These are phyloP conservation scores for Chrysolina americana DNA, from an alignment of 2,888 invertebrate genomes.

Conservation along the genomic window DNA sequence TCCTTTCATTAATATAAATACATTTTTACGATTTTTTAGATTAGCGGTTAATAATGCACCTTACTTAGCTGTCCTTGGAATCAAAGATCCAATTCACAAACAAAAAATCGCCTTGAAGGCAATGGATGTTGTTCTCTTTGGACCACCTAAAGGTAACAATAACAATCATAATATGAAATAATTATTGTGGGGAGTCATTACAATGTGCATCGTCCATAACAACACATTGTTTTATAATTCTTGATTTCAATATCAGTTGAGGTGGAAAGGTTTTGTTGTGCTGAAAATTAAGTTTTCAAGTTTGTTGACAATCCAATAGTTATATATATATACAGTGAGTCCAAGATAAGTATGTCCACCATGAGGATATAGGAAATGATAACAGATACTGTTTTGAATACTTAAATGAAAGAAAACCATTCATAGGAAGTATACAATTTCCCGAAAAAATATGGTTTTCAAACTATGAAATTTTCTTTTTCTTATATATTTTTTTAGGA, in stretches of 20 bases:
- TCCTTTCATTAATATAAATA: not conserved
- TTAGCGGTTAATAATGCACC: slow-evolving; percentile 96
- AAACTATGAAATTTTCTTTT: too few relatives aligned
- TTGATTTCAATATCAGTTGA: not conserved
- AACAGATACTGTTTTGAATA: not conserved
- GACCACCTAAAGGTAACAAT: slow-evolving; percentile 91
- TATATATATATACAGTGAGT: too few relatives aligned
- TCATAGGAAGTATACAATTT: too few relatives aligned
- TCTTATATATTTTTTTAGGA: too few relatives aligned
- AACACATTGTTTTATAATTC: slow-evolving; percentile 16
- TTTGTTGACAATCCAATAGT: too few relatives aligned
- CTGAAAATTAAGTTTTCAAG: too few relatives aligned
- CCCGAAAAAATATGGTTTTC: too few relatives aligned
- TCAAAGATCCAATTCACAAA: slow-evolving; percentile 98
- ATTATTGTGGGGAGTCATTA: slow-evolving; percentile 11
- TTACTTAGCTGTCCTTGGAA: slow-evolving; percentile 90
- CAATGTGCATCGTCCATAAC: slow-evolving; percentile 8
- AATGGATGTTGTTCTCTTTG: slow-evolving; percentile 98
- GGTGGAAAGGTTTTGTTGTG: not conserved
- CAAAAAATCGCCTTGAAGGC: slow-evolving; percentile 98
- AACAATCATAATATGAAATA: not conserved
- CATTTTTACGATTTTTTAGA: slow-evolving; percentile 71
- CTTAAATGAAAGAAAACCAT: too few relatives aligned
- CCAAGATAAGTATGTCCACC: too few relatives aligned
- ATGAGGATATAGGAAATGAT: too few relatives aligned